A percentile compares a stretch with the other conserved stretches of the same genome.
phyloP scores from a whole-genome alignment of 2,797 vertebrate species.

The Myotis findleyi region DNA sequence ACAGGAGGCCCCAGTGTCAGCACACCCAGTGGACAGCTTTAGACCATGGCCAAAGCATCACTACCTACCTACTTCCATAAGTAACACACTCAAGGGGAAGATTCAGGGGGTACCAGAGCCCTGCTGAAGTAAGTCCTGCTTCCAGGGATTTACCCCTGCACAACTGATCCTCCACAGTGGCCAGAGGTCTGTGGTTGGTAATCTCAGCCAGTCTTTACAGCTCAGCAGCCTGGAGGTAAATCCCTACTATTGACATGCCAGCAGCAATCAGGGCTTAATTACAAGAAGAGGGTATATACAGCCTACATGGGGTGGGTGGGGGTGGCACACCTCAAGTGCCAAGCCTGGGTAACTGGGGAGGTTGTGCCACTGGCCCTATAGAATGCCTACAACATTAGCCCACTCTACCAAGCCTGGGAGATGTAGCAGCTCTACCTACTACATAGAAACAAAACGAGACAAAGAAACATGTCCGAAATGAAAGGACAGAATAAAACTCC shows the following conservation, averaged over 20 bases:
- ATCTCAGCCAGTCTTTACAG: background rate
- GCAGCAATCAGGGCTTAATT: background rate
- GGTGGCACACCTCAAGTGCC: background rate
- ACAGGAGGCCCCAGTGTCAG: background rate
- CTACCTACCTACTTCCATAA: background rate
- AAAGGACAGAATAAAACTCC: background rate
- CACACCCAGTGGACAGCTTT: background rate
- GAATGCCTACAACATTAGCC: background rate
- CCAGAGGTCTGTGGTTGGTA: background rate
- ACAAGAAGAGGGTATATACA: background rate
- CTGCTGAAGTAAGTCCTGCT: background rate
- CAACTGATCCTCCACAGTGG: background rate
- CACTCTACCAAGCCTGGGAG: background rate
- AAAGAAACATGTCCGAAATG: background rate
- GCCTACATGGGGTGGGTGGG: background rate
- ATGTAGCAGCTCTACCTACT: background rate
- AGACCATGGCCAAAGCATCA: background rate
- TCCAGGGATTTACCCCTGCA: background rate
- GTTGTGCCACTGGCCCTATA: background rate
- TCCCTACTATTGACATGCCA: background rate
- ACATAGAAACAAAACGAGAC: background rate
- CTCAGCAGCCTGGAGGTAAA: background rate
- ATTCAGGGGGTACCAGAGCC: background rate
- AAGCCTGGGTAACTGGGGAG: background rate
- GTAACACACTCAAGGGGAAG: background rate